Evolutionary conservation across 2,888 invertebrate genomes (phyloP).

Genomic region (Cylloceria caligata): DNA sequence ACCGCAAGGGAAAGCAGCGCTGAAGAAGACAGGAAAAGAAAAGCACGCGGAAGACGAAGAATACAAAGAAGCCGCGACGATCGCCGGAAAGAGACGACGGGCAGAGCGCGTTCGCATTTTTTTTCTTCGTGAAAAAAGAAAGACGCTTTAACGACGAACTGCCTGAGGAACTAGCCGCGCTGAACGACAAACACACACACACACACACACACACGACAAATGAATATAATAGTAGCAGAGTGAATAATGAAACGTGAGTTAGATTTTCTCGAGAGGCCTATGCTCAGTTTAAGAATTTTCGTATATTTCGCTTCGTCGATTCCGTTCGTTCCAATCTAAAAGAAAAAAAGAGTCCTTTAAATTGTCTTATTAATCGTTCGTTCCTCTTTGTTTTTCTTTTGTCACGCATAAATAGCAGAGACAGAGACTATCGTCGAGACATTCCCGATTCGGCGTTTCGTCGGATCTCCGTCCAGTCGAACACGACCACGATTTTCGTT

Average conservation of each 20-base stretch:
- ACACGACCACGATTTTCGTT: constrained; percentile 55
- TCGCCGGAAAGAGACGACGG: constrained; percentile 13
- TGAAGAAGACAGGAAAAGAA: constrained; percentile 23
- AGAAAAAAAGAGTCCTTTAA: constrained; percentile 33
- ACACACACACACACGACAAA: constrained; percentile 27
- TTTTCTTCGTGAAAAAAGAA: constrained; percentile 33
- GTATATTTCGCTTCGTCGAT: not conserved
- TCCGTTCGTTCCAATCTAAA: constrained; percentile 29
- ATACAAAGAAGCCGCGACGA: constrained; percentile 18
- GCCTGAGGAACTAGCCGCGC: constrained; percentile 16
- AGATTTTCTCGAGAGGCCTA: constrained; percentile 29
- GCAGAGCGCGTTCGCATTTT: constrained; percentile 23
- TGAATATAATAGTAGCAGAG: constrained; percentile 55
- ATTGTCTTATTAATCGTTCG: constrained; percentile 31
- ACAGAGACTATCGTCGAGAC: constrained; percentile 67
- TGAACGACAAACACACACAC: constrained; percentile 42
- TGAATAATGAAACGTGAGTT: constrained; percentile 55
- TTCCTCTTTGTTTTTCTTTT: constrained; percentile 54
- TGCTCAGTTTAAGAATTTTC: constrained; percentile 12
- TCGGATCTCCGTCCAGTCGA: constrained; percentile 69
- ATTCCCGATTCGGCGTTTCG: constrained; percentile 70
- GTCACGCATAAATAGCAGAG: constrained; percentile 37
- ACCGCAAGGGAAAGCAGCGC: constrained; percentile 39
- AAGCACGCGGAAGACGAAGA: constrained; percentile 33
- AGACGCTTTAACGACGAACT: constrained; percentile 19